Conservation (phyloP, 2,888 invertebrate genomes). For the Chaetogeoica ovagalla region DNA sequence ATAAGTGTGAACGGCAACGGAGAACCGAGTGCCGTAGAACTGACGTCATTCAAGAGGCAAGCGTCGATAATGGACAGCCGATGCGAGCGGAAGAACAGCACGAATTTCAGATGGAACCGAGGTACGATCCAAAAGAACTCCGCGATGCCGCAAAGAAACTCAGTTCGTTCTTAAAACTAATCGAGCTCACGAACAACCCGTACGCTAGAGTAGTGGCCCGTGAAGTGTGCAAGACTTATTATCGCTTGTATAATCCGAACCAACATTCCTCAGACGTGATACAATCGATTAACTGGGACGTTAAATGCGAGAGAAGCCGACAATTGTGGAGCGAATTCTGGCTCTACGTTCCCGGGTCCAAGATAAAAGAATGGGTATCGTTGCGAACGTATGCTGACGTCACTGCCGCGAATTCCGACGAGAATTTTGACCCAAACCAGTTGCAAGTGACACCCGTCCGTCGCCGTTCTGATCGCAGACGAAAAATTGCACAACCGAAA, state of each 20-base stretch:
- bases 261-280: not conserved
- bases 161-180: constrained; percentile 12
- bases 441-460: too few species aligned
- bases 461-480: too few species aligned
- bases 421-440: not conserved
- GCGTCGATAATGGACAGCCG: too few species aligned
- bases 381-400: not conserved
- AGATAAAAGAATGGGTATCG: constrained; percentile 9
- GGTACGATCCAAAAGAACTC: constrained; percentile 38
- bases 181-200: constrained; percentile 29
- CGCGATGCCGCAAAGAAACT: constrained; percentile 11
- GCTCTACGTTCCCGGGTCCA: not conserved
- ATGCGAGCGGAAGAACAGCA: too few species aligned
- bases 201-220: constrained; percentile 34
- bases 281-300: not conserved
- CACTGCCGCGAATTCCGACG: not conserved
- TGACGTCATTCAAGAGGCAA: too few species aligned
- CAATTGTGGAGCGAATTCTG: constrained; percentile 30
- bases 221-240: constrained; percentile 32
- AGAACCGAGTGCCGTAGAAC: too few species aligned
- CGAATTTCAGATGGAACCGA: constrained; percentile 6
- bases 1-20: too few species aligned
- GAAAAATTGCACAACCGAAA: too few species aligned
- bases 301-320: not conserved
- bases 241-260: not conserved